phyloP scores from a whole-genome alignment of 2,888 invertebrate genomes.

The Matsumyia berberina region DNA sequence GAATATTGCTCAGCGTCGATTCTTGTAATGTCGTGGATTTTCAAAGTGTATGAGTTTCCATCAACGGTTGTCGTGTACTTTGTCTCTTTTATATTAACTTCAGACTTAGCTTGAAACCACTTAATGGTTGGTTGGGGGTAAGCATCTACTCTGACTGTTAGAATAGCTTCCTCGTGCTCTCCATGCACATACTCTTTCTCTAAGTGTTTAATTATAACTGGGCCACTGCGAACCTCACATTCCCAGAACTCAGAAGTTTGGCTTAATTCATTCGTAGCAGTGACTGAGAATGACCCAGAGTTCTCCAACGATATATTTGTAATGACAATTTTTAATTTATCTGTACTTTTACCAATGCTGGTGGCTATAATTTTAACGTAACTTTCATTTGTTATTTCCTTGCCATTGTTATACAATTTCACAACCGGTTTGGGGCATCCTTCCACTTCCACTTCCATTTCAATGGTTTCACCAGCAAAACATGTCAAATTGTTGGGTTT shows the following conservation, averaged over 20 bases:
- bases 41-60: conserved; percentile 90
- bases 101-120: conserved; percentile 93
- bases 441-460: conserved; percentile 92
- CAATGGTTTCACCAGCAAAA: conserved; percentile 89
- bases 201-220: conserved; percentile 89
- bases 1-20: conserved; percentile 92
- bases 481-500: conserved; percentile 91
- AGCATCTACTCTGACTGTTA: conserved; percentile 91
- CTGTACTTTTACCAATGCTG: conserved; percentile 86
- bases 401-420: conserved; percentile 95
- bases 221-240: conserved; percentile 92
- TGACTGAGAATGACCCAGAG: conserved; percentile 93
- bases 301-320: conserved; percentile 91
- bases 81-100: conserved; percentile 88
- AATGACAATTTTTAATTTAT: conserved; percentile 89
- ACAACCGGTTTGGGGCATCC: conserved; percentile 93
- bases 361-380: conserved; percentile 87
- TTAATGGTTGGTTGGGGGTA: conserved; percentile 93
- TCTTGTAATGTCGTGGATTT: conserved; percentile 89
- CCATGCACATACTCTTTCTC: conserved; percentile 88
- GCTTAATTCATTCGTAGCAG: conserved; percentile 92
- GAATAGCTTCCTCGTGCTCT: conserved; percentile 90
- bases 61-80: conserved; percentile 88
- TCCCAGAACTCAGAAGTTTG: conserved; percentile 97
- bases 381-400: conserved; percentile 89